phyloP scores from a whole-genome alignment of 37 sponge, comb jelly and placozoan genomes.

The Crambe crambe region DNA sequence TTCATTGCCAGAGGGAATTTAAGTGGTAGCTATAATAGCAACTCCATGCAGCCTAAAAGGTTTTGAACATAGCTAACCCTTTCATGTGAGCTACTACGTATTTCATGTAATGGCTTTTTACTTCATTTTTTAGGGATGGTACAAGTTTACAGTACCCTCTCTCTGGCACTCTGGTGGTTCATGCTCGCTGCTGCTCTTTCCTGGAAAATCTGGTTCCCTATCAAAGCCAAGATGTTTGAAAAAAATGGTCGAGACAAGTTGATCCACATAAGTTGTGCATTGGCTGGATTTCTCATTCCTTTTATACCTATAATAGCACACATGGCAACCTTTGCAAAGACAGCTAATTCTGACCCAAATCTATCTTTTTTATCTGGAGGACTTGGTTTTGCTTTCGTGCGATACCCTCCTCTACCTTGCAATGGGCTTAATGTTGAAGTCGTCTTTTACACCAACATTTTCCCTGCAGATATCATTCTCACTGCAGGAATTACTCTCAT shows the following conservation, averaged over 20 bases:
- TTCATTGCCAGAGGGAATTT: no score
- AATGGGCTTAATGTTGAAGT: background rate
- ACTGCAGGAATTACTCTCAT: constrained; percentile 26
- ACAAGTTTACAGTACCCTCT: no score
- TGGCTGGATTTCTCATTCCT: constrained; percentile 38
- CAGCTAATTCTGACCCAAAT: background rate
- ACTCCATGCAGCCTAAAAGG: no score
- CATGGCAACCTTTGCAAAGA: background rate
- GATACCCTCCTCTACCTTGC: constrained; percentile 46
- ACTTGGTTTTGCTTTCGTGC: constrained; percentile 17
- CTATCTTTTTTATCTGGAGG: background rate
- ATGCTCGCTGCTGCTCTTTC: constrained; percentile 17
- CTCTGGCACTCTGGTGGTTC: constrained; percentile 23
- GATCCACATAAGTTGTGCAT: constrained; percentile 22
- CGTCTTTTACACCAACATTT: constrained; percentile 25
- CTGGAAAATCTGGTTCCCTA: constrained; percentile 12
- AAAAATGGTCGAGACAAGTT: constrained; percentile 3
- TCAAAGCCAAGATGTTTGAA: background rate
- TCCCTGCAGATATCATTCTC: constrained; percentile 18
- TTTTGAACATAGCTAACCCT: no score
- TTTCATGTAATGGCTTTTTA: no score
- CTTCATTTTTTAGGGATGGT: no score
- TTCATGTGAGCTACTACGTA: no score
- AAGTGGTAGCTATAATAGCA: no score
- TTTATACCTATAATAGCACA: constrained; percentile 3